These are phyloP conservation scores for Alentia gelatinosa DNA, from an alignment of 2,888 invertebrate species.

Conservation along the genomic window DNA sequence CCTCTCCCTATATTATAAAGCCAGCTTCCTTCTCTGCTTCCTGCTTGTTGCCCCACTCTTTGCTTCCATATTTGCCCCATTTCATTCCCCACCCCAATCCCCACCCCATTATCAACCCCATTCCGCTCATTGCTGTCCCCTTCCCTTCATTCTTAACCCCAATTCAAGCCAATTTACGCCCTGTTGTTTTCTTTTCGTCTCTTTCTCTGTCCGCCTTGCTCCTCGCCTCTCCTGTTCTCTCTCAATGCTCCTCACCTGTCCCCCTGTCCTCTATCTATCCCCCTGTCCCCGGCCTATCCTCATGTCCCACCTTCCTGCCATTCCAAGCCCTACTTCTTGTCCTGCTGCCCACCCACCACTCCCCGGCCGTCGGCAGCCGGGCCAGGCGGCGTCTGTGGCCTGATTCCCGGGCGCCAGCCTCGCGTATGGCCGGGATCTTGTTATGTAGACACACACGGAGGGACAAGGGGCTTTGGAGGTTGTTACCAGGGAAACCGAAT, in stretches of 20 bases:
- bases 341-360: no score
- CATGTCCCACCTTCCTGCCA: no score
- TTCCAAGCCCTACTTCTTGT: neutral
- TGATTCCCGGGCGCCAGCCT: neutral
- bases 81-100: neutral
- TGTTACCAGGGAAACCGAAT: constrained; percentile 18
- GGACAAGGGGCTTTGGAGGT: neutral
- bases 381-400: neutral
- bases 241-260: no score
- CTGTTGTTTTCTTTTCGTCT: no score
- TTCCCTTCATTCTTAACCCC: neutral
- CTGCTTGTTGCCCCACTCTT: neutral
- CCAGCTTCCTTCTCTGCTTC: neutral
- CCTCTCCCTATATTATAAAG: no score
- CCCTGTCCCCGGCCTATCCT: no score
- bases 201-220: no score
- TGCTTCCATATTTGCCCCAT: no score
- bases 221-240: no score
- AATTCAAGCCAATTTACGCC: no score
- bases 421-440: neutral
- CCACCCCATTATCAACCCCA: neutral
- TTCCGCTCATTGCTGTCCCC: neutral
- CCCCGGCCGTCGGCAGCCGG: no score
- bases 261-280: no score
- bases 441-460: neutral